phyloP scores from a whole-genome alignment of 2,797 vertebrate species.

The Acanthornis magna region DNA sequence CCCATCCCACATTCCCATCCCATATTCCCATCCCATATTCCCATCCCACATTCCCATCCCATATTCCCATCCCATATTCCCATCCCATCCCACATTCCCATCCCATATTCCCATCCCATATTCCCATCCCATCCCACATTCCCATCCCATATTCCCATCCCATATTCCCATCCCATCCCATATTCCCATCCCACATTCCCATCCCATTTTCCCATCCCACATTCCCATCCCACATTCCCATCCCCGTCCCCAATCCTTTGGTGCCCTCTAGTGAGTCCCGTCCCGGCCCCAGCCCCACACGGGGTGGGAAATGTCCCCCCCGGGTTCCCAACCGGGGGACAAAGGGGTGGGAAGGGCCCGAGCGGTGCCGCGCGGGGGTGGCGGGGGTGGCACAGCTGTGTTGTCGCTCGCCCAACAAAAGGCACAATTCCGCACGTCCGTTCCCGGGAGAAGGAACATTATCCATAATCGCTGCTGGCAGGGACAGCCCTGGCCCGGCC shows the following conservation, averaged over 20 bases:
- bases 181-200: background rate
- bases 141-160: no score
- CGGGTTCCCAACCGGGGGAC: no score
- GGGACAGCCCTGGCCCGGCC: background rate
- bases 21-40: no score
- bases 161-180: background rate
- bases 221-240: background rate
- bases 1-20: no score
- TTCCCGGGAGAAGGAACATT: background rate
- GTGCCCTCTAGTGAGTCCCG: slow-evolving; percentile 43
- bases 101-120: background rate
- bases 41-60: no score
- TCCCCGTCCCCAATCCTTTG: background rate
- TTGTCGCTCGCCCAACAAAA: background rate
- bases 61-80: no score
- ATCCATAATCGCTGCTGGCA: slow-evolving; percentile 13
- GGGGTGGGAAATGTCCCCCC: no score
- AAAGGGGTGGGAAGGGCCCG: background rate
- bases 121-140: background rate
- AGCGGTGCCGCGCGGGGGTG: background rate
- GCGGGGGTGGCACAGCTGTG: background rate
- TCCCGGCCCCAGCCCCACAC: background rate
- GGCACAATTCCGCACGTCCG: background rate
- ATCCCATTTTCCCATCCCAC: no score
- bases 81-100: background rate